Evolutionary conservation across 2,797 vertebrate species (phyloP).

Genomic region (Pelobates cultripes): DNA sequence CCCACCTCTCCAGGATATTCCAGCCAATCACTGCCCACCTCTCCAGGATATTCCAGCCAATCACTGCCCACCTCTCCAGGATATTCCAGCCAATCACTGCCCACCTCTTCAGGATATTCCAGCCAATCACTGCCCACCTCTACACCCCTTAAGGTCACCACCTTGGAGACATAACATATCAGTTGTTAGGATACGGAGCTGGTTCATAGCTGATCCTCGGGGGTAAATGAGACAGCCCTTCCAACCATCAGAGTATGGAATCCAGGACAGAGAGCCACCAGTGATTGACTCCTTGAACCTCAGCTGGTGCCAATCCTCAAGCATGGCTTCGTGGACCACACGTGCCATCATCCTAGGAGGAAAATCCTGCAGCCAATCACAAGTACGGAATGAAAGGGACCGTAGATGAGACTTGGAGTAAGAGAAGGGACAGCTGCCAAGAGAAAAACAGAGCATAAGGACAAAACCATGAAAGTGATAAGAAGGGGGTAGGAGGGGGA

Average conservation of each 20-base stretch:
- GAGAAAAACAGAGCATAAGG: background rate
- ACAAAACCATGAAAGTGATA: no score
- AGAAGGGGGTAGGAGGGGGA: no score
- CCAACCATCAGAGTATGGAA: conserved; percentile 47
- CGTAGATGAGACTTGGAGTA: conserved; percentile 48
- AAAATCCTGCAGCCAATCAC: conserved; percentile 52
- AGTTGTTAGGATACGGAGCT: conserved; percentile 78
- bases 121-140: no score
- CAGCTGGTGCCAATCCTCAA: conserved; percentile 65
- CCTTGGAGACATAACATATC: no score
- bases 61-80: no score
- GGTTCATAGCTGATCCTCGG: conserved; percentile 62
- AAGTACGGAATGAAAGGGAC: conserved; percentile 49
- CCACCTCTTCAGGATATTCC: no score
- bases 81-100: no score
- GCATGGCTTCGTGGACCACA: conserved; percentile 82
- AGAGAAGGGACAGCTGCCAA: conserved; percentile 57
- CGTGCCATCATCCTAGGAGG: conserved; percentile 69
- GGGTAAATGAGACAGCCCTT: conserved; percentile 74
- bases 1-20: no score
- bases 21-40: no score
- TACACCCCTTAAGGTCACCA: no score
- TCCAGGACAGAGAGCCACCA: conserved; percentile 75
- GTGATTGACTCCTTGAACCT: conserved; percentile 74
- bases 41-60: no score